A percentile compares a stretch with the other conserved stretches of the same genome.
Evolutionary conservation across 2,797 vertebrate genomes (phyloP).

Genomic region (Thalassophryne amazonica): DNA sequence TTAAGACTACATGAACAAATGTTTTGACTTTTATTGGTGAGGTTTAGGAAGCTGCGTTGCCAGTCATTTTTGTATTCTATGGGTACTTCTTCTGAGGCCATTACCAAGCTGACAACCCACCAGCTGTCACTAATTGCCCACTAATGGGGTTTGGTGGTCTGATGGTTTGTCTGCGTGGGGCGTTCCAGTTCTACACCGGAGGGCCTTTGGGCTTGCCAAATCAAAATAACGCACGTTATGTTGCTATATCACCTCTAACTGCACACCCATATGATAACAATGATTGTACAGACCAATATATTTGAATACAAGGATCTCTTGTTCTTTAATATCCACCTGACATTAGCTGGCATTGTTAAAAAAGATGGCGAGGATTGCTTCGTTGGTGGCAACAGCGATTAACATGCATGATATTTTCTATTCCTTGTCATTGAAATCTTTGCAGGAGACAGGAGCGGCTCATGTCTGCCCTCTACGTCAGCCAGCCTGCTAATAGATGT

Average conservation of each 20-base stretch:
- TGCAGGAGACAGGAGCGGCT: constrained; percentile 77
- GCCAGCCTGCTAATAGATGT: constrained; percentile 88
- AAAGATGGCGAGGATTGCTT: constrained; percentile 38
- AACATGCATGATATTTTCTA: constrained; percentile 78
- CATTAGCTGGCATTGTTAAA: constrained; percentile 57
- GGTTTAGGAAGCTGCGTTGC: constrained; percentile 54
- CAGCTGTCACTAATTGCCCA: constrained; percentile 87
- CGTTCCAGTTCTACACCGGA: constrained; percentile 78
- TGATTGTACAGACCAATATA: constrained; percentile 43
- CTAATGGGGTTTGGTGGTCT: constrained; percentile 83
- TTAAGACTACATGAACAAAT: constrained; percentile 28
- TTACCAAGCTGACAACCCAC: constrained; percentile 84
- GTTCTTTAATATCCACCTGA: constrained; percentile 63
- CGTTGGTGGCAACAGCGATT: constrained; percentile 64
- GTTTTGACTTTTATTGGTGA: constrained; percentile 53
- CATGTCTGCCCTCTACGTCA: constrained; percentile 82
- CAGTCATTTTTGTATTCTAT: constrained; percentile 74
- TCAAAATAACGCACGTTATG: constrained; percentile 81
- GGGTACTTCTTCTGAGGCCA: constrained; percentile 79
- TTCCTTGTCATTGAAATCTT: constrained; percentile 79
- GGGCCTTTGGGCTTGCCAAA: constrained; percentile 78
- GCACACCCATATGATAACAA: constrained; percentile 50
- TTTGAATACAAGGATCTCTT: constrained; percentile 36
- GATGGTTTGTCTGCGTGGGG: constrained; percentile 78
- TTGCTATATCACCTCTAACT: constrained; percentile 71